Conservation (phyloP, 2,113 vertebrate genomes). For the Ptilorrhoa leucosticta region DNA sequence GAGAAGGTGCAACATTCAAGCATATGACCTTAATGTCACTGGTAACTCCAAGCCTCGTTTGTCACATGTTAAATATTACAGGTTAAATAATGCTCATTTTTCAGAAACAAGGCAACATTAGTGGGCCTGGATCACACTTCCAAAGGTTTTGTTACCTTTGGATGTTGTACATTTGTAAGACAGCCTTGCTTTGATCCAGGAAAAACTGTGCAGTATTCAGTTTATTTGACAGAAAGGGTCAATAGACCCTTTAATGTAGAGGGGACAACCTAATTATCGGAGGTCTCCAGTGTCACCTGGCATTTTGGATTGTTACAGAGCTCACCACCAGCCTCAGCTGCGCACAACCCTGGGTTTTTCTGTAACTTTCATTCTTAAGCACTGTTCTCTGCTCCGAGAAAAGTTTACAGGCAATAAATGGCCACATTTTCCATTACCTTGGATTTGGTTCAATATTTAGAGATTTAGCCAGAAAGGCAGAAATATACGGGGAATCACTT, state of each 20-base stretch:
- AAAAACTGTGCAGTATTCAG: not conserved
- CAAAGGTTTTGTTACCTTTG: not conserved
- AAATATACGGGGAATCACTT: not conserved
- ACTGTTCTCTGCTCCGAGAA: not conserved
- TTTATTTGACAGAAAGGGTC: not conserved
- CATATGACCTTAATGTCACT: not conserved
- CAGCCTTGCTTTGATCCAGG: not conserved
- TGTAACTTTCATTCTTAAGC: not conserved
- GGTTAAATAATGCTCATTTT: not conserved
- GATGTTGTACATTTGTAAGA: not conserved
- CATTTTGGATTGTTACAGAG: not conserved
- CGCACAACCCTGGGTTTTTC: not conserved
- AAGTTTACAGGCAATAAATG: not conserved
- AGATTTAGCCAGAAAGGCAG: not conserved
- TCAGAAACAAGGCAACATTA: not conserved
- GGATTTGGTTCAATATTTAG: not conserved
- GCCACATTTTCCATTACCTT: not conserved
- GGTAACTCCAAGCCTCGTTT: not conserved
- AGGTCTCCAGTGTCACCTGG: not conserved
- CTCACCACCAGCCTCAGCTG: not conserved
- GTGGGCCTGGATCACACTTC: not conserved
- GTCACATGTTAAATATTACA: not conserved
- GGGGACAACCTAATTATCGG: not conserved
- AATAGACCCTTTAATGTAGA: not conserved
- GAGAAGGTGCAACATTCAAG: not conserved